A percentile compares a stretch with the other conserved stretches of the same genome.
These are phyloP conservation scores for Nemurella pictetii DNA, from an alignment of 2,888 invertebrate species.

Conservation along the genomic window DNA sequence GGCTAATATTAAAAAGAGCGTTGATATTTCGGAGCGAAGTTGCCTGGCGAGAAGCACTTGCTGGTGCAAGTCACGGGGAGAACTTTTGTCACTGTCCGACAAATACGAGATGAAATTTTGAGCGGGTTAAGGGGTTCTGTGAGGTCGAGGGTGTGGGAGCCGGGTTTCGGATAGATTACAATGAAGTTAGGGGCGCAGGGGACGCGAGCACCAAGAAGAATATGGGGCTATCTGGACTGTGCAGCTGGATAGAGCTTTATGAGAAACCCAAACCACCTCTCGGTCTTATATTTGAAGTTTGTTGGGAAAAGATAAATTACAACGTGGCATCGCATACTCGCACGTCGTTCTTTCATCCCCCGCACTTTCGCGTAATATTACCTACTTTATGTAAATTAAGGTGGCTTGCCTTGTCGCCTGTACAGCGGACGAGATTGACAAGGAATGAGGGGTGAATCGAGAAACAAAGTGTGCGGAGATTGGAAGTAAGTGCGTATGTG, in stretches of 20 bases:
- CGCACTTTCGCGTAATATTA: background rate
- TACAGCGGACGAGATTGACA: background rate
- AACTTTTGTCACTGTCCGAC: constrained; percentile 40
- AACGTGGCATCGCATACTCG: constrained; percentile 10
- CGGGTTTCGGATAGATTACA: constrained; percentile 22
- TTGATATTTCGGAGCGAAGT: background rate
- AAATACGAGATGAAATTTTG: constrained; percentile 41
- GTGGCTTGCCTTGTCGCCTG: constrained; percentile 5
- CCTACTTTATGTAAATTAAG: constrained; percentile 35
- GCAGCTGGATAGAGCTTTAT: constrained; percentile 28
- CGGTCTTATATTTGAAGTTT: constrained; percentile 35
- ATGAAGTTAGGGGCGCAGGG: constrained; percentile 24
- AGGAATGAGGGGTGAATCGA: background rate
- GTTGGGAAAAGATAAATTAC: constrained; percentile 33
- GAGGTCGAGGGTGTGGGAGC: constrained; percentile 14
- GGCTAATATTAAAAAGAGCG: background rate
- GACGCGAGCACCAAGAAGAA: constrained; percentile 26
- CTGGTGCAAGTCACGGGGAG: constrained; percentile 35
- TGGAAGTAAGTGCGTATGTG: background rate
- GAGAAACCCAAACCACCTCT: constrained; percentile 29
- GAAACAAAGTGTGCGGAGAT: background rate
- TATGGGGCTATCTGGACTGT: constrained; percentile 34
- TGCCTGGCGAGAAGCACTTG: background rate
- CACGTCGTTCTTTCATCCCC: constrained; percentile 1
- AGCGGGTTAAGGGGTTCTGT: constrained; percentile 1